Percentiles rank a stretch among this genome's conserved stretches.
phyloP scores from a whole-genome alignment of 1,140 invertebrate genomes.

The Leptinotarsa undecemlineata region DNA sequence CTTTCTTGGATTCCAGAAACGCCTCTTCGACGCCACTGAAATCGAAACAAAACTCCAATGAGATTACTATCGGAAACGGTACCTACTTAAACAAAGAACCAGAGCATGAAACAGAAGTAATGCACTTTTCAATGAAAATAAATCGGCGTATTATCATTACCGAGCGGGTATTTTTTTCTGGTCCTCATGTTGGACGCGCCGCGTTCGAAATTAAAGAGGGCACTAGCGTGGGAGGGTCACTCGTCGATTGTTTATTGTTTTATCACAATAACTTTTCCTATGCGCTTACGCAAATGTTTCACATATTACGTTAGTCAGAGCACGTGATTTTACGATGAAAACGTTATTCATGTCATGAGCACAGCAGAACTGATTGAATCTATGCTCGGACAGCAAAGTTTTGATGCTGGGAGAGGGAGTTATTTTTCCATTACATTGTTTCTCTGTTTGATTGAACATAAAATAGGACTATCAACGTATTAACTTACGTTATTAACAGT shows the following conservation, averaged over 20 bases:
- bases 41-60: conserved; percentile 27
- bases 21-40: conserved; percentile 50
- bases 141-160: background rate
- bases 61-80: background rate
- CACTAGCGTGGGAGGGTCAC: conserved; percentile 18
- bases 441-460: no score
- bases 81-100: background rate
- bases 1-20: conserved; percentile 52
- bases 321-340: background rate
- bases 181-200: conserved; percentile 10
- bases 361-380: no score
- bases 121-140: background rate
- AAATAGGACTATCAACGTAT: no score
- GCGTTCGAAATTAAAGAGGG: background rate
- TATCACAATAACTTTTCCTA: conserved; percentile 18
- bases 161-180: conserved; percentile 21
- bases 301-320: background rate
- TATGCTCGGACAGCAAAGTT: no score
- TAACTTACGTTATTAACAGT: no score
- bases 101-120: background rate
- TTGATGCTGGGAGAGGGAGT: no score
- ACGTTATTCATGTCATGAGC: background rate
- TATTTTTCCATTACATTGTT: no score
- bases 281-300: conserved; percentile 17
- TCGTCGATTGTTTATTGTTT: conserved; percentile 16